A percentile compares a stretch with the other conserved stretches of the same genome.
phyloP scores from a whole-genome alignment of 2,113 vertebrate genomes.

The Bubo bubo region DNA sequence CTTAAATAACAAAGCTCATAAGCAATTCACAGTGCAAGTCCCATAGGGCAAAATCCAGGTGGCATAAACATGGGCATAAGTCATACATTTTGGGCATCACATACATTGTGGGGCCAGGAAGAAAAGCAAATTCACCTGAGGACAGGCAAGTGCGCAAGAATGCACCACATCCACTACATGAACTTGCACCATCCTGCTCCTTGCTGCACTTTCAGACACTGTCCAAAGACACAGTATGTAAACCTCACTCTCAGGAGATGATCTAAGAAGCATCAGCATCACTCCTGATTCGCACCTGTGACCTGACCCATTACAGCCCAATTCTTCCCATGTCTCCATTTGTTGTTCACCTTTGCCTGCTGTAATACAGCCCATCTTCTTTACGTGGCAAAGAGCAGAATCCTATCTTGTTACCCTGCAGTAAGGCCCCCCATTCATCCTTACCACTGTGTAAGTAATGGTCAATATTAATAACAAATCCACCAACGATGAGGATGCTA shows the following conservation, averaged over 20 bases:
- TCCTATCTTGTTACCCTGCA: neutral
- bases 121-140: neutral
- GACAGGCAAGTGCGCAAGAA: neutral
- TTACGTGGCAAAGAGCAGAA: neutral
- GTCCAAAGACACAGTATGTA: accelerated
- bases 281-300: neutral
- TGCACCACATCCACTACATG: neutral
- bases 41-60: neutral
- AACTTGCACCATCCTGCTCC: neutral
- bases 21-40: neutral
- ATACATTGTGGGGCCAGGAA: neutral
- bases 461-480: neutral
- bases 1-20: neutral
- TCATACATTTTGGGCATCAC: neutral
- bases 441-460: neutral
- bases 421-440: neutral
- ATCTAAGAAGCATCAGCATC: neutral
- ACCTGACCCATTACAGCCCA: neutral
- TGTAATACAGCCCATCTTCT: accelerated
- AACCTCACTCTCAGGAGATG: neutral
- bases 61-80: neutral
- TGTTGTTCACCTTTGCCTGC: neutral
- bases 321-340: neutral
- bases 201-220: neutral
- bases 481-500: neutral